Base-by-base conservation (phyloP, 2,113 vertebrate species). In the Phoxinus phoxinus region DNA sequence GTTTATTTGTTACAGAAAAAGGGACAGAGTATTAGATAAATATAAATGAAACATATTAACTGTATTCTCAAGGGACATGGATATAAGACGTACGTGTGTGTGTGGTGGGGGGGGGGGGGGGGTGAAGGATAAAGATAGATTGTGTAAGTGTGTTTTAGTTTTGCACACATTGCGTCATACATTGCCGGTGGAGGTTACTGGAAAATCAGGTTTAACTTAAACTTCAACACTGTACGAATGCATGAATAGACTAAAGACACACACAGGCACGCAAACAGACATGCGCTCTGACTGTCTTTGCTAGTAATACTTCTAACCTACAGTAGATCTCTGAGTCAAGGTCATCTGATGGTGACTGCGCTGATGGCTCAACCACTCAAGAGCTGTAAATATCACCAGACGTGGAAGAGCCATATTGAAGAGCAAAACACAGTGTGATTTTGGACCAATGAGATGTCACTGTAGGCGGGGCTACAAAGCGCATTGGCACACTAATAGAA, bases 131-230 rank as follows among this genome's bases (percentile, higher is more conserved):
- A 67, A 80, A 63, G 37, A 63, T 23, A 77, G 23, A 44, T 6
- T 27, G 37, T 80, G 21, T 37, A 63, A 46, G 78, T 65, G 41
- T 80, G 35, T 51, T 53, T 86, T 61, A 71, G 69, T 84, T 69
- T 84, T 67, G 67, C 82, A 84, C 59, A 76, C 61, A 19, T 74
- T 76, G 76, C 76, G 81, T 85, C 75, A 84, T 67, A 41, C 13
- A 51, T 30, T 63, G 56, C 37, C 4, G 27, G 44, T 81, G 81
- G 73, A 59, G 97, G 95, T 46, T 98, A 97, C 92, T 97, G 98
- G 90, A 89, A 89, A 89, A 85, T 99, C 98, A 11, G 98, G 97
- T 92, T 97, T 97, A 86, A 98, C 97, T 97, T 97, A 98, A 7
- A 96, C 93, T 63, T 98, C 96, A 46, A 97, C 97, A 17, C 97